Evolutionary conservation across 1,140 invertebrate genomes (phyloP), one percentile per base, ranked within the genome.

Genomic region (Phymastichus coffea): DNA sequence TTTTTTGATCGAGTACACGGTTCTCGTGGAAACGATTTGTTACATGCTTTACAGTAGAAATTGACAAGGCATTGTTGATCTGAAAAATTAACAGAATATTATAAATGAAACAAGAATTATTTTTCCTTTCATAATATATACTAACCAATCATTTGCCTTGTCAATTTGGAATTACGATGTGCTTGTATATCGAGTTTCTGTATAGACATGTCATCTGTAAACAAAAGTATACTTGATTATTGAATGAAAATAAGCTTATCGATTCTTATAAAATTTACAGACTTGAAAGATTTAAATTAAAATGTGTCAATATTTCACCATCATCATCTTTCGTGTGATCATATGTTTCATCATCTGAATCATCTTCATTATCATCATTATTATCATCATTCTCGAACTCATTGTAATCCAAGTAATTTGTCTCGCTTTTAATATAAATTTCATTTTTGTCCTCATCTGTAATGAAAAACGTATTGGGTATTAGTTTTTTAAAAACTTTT

Each of bases 231-330:
- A 23, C n/a, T 12, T 38, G n/a, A n/a, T n/a, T n/a, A n/a, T n/a
- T n/a, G n/a, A n/a, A n/a, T n/a, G n/a, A n/a, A n/a, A n/a, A n/a
- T n/a, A n/a, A n/a, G n/a, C n/a, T n/a, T n/a, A n/a, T n/a, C n/a
- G n/a, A n/a, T n/a, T n/a, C 9, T 40, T 4, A 40, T 8, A 46
- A 46, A 20, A 22, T 30, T 0, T 35, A 46, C 52, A 12, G 23
- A 55, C 52, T 28, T 35, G 20, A 20, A 55, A 55, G 35, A 10
- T 55, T 44, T 17, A 55, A 23, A 44, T n/a, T 41, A 44, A 55
- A 55, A 14, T 26, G 52, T n/a, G 2, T n/a, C 8, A 55, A n/a
- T n/a, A 30, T 23, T 2, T 9, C 25, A 20, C n/a, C 30, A 17
- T 37, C 25, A n/a, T 46, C 41, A 41, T 41, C n/a, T n/a, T n/a